Evolutionary conservation across 2,797 vertebrate genomes (phyloP), one percentile per base, ranked within the genome.

Genomic region (Sternarchorhynchus goeldii): DNA sequence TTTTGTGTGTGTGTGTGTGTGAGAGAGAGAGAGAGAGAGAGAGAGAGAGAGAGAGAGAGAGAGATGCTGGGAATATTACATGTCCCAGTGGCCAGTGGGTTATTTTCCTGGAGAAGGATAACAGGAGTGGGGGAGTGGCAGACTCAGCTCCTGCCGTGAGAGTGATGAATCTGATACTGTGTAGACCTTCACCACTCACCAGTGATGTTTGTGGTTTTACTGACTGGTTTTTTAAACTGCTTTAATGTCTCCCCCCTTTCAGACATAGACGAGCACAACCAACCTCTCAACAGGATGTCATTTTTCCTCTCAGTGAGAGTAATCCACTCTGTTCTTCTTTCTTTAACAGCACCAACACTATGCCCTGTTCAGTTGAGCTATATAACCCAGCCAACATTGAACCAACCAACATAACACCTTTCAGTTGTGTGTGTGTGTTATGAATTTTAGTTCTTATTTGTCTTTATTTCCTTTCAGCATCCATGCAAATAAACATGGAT

Each of bases 91-190:
- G 79, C 86, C 88, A 84, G 88, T 85, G 84, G 83, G 86, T 88
- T 89, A 93, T 93, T 92, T 92, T 91, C 89, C 82, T 89, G 82
- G 4, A 45, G 86, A 87, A 87, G 83, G 81, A 89, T 91, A 91
- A 93, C 91, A 85, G 88, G 86, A 84, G 85, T 25, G 25, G 10
- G 82, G 83, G 88, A 84, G 77, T 81, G 84, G 56, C 79, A 80
- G 82, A 83, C 77, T 82, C 86, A 83, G 86, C 86, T 85, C 87
- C 85, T 77, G 83, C 84, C 84, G 87, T 82, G 82, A 90, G 74
- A 81, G 84, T 84, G 84, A 87, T 85, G 83, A 89, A 89, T 88
- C 86, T 86, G 88, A 88, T 91, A 6, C 17, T 56, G 17, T 73
- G 79, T 83, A 84, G 85, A 82, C 84, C 82, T 89, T 87, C 86